Evolutionary conservation across 1,140 invertebrate genomes (phyloP).

Genomic region (Drosophila asahinai): DNA sequence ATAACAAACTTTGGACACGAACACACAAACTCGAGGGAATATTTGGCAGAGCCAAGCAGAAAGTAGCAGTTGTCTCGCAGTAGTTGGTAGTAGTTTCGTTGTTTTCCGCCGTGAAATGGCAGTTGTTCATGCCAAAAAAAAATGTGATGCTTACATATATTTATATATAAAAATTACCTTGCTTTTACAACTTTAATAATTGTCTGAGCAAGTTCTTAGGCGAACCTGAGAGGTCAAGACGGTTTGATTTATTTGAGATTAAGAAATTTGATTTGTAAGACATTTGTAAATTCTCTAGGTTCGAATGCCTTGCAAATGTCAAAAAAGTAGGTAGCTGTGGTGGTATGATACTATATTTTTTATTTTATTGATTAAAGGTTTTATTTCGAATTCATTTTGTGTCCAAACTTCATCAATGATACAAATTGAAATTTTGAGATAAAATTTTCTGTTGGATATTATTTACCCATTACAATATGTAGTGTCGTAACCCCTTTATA

Average conservation of each 20-base stretch:
- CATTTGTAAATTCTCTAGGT: no score
- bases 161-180: neutral
- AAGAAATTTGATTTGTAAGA: neutral
- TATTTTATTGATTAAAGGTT: no score
- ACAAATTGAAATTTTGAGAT: no score
- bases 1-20: conserved; percentile 65
- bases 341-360: no score
- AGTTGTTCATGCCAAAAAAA: conserved; percentile 11
- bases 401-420: no score
- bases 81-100: neutral
- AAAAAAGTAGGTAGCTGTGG: no score
- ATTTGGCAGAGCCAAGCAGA: conserved; percentile 15
- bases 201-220: neutral
- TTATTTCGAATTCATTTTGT: no score
- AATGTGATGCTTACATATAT: no score
- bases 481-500: no score
- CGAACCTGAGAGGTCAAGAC: neutral
- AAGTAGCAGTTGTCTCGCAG: conserved; percentile 12
- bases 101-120: conserved; percentile 9
- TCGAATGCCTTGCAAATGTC: no score
- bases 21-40: conserved; percentile 18
- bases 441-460: no score
- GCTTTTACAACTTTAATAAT: neutral
- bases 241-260: neutral
- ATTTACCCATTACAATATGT: no score